Evolutionary conservation across 2,113 vertebrate species (phyloP), one percentile per base, ranked within the genome.

Genomic region (Oostethus manadensis): DNA sequence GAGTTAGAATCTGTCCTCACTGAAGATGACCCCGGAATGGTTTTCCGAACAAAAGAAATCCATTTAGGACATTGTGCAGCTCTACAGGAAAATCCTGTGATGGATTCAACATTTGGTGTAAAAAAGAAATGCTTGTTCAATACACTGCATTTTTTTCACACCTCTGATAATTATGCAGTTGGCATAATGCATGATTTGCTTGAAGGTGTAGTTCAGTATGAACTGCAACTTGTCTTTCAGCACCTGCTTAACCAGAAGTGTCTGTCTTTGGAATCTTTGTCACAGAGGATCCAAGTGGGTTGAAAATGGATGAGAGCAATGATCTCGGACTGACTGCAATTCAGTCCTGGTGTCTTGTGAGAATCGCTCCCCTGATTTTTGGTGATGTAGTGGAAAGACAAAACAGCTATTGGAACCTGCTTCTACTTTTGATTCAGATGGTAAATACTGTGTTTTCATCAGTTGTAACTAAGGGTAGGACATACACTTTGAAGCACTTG

Each of bases 181-280:
- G 56, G 51, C 8, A 55, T 68, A 9, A 70, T 64, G 61, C 44
- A 64, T 0, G 8, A 67, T 40, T 26, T 55, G 4, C 23, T 67
- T 8, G 49, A 72, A 49, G 70, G 61, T 16, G 26, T 62, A 1
- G 54, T 54, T 0, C 53, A 68, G 6, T 59, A 63, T 14, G 15
- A 62, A 10, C 10, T 54, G 0, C 58, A 67, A 26, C 43, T 58
- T 46, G 2, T 62, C 0, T 58, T 67, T 58, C 54, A 58, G 3
- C 46, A 65, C 20, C 26, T 71, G 10, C 1, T 64, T 8, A 48
- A 70, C 1, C 56, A 51, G 6, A 43, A 43, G 15, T 33, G 1
- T 2, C 26, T 58, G 11, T 58, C 56, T 3, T 15, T 46, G 21
- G 45, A 11, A 7, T 45, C 56, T 14, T 18, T 58, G 56, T 46